Conservation (phyloP, 2,797 vertebrate genomes). For the Lepilemur ruficaudatus region DNA sequence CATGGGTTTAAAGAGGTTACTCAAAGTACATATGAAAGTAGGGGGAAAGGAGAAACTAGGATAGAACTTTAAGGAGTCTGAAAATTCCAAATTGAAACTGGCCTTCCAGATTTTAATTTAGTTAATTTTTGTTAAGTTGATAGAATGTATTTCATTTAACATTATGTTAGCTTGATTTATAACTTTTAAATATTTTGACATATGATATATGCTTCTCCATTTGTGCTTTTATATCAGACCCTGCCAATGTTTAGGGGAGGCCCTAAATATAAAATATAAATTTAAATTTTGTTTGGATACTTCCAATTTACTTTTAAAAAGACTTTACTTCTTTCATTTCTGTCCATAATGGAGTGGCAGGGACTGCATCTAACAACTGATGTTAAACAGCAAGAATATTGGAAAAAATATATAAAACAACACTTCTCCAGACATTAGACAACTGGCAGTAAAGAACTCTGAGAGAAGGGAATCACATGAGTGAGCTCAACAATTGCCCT, state of each 20-base stretch:
- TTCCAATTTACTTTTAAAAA: not conserved
- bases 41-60: not conserved
- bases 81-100: not conserved
- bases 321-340: not conserved
- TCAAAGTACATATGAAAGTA: not conserved
- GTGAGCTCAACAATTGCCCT: not conserved
- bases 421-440: not conserved
- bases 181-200: constrained; percentile 18
- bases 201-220: not conserved
- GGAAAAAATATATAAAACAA: not conserved
- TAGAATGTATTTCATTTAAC: not conserved
- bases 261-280: not conserved
- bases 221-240: not conserved
- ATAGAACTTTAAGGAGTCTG: not conserved
- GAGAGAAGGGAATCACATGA: not conserved
- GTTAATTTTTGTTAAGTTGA: not conserved
- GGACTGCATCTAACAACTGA: not conserved
- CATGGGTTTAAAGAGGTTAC: not conserved
- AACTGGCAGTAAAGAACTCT: not conserved
- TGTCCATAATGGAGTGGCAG: not conserved
- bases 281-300: not conserved
- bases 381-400: not conserved
- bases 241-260: not conserved
- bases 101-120: not conserved
- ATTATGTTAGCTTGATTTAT: not conserved